Base-by-base conservation (phyloP, 1,140 invertebrate species). In the Centruroides vittatus region DNA sequence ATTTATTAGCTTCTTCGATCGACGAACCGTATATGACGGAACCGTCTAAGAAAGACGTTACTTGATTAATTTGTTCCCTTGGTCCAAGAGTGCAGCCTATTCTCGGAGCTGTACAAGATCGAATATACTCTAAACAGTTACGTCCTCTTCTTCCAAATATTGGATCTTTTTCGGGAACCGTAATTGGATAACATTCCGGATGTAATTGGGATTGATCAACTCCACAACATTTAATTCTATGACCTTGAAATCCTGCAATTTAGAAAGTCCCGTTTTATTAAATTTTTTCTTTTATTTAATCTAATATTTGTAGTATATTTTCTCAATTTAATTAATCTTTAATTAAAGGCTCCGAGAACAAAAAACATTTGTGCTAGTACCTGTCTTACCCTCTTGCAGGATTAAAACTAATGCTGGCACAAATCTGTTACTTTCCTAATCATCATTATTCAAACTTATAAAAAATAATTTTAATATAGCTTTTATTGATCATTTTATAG, bases 41-140 rank as follows among this genome's bases (percentile, higher is more conserved):
- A 1, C 81, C 92, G 69, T 95, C 92, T 9, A 95, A 76, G 70
- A 89, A 93, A 5, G 85, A 82, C 0, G 90, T 89, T 0, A 86
- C 90, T 64, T 88, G 79, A 73, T 93, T 94, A 8, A 61, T 66
- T 54, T 64, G 58, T 60, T 70, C 69, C 46, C 69, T 57, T 4
- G 69, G 67, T 5, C 69, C 69, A 41, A 70, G 78, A 69, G 85
- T 80, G 73, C 89, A 93, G 61, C 86, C 87, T 35, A 88, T 86
- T 68, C 88, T 76, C 3, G 84, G 82, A 0, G 84, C 87, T 6
- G 88, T 88, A 73, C 90, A 90, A 35, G 86, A 86, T 36, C 89
- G 77, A 61, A 84, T 79, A 68, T 92, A 92, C 62, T 86, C 82
- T 65, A 65, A 83, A 76, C 54, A 93, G 75, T 12, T 84, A 12